A percentile compares a stretch with the other conserved stretches of the same genome.
These are phyloP conservation scores for Astropecten irregularis DNA, from an alignment of 53 echinoderm and acorn worm species.

Conservation along the genomic window DNA sequence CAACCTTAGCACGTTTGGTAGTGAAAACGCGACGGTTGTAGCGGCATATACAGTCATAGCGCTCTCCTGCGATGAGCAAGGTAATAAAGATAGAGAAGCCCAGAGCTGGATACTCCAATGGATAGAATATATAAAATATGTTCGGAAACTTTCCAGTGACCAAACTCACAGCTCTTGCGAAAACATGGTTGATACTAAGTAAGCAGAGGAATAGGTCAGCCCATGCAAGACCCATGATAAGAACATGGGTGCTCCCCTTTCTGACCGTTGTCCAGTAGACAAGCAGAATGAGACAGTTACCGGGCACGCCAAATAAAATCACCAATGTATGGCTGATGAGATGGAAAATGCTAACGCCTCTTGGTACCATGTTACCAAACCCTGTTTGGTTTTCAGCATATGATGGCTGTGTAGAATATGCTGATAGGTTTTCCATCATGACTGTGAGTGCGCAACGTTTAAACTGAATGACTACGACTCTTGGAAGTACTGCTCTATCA, in stretches of 20 bases:
- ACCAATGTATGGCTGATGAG: neutral
- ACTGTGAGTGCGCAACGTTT: too few relatives aligned
- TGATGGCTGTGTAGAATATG: too few relatives aligned
- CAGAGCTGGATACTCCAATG: neutral
- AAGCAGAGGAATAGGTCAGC: slow-evolving; percentile 41
- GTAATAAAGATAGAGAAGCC: neutral
- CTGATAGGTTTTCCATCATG: too few relatives aligned
- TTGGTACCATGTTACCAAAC: too few relatives aligned
- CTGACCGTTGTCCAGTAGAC: slow-evolving; percentile 37
- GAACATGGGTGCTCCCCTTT: slow-evolving; percentile 43
- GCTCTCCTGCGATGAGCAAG: slow-evolving; percentile 6
- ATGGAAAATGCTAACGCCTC: too few relatives aligned
- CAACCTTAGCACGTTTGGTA: neutral
- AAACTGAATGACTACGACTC: too few relatives aligned
- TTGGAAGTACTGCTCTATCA: too few relatives aligned
- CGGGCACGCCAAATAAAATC: slow-evolving; percentile 43
- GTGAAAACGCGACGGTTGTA: neutral
- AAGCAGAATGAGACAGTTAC: slow-evolving; percentile 48
- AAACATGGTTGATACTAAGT: neutral
- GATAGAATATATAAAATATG: neutral
- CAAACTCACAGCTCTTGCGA: neutral
- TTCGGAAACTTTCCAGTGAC: neutral
- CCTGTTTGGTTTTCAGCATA: too few relatives aligned
- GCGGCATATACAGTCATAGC: slow-evolving; percentile 31
- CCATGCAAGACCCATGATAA: slow-evolving; percentile 53